Evolutionary conservation across 2,113 vertebrate species (phyloP).

Genomic region (Serilophus lunatus): DNA sequence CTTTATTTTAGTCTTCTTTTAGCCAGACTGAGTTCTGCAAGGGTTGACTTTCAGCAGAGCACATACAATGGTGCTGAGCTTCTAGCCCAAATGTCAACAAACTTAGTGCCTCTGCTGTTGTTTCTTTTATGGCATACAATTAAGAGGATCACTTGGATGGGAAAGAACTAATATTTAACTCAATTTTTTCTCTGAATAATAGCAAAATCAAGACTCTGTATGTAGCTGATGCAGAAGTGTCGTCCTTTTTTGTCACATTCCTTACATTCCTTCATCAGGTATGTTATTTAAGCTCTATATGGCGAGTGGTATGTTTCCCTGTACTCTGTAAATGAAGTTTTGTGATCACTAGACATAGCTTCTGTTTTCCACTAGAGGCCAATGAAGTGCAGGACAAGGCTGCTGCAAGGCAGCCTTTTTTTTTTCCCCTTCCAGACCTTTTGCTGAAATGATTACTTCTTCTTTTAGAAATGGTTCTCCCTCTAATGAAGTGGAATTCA

Average conservation of each 20-base stretch:
- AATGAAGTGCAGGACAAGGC: slow-evolving; percentile 47
- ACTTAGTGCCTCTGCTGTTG: slow-evolving; percentile 18
- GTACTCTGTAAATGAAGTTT: not conserved
- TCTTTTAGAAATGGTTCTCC: not conserved
- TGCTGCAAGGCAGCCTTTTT: not conserved
- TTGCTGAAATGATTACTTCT: not conserved
- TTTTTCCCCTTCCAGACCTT: not conserved
- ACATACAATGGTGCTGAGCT: not conserved
- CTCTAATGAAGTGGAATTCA: not conserved
- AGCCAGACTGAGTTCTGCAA: not conserved
- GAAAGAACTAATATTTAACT: not conserved
- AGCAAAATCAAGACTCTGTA: not conserved
- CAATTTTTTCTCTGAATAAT: not conserved
- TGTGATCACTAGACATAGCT: not conserved
- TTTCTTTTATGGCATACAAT: slow-evolving; percentile 34
- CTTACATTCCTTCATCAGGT: not conserved
- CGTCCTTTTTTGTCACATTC: rapidly evolving
- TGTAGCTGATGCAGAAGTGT: not conserved
- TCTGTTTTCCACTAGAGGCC: slow-evolving; percentile 61
- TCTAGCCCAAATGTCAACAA: not conserved
- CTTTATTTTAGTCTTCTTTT: not conserved
- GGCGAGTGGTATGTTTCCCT: not conserved
- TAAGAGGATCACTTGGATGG: not conserved
- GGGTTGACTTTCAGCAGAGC: not conserved
- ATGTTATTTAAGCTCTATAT: not conserved